Conservation (phyloP, 64 coral and sea anemone genomes). For the Montipora efflorescens region DNA sequence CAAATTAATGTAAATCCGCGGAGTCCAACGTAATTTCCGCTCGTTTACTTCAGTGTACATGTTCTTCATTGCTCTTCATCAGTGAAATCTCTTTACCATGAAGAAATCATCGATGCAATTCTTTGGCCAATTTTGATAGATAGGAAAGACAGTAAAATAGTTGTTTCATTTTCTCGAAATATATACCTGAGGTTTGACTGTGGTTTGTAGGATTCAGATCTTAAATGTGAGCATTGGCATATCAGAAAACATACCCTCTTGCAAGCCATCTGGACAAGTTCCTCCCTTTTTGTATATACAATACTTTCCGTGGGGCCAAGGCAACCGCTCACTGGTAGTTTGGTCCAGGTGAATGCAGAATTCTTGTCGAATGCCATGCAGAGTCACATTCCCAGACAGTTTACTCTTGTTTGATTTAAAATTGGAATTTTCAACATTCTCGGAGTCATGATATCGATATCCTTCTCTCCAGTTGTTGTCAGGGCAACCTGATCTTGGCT, state of each 20-base stretch:
- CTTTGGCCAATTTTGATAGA: too few relatives aligned
- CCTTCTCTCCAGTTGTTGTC: constrained; percentile 77
- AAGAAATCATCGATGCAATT: too few relatives aligned
- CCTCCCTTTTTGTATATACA: constrained; percentile 84
- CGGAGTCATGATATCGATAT: constrained; percentile 90
- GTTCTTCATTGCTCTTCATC: too few relatives aligned
- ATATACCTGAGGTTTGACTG: too few relatives aligned
- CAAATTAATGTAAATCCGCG: too few relatives aligned
- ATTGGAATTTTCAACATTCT: constrained; percentile 83
- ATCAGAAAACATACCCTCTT: constrained; percentile 45
- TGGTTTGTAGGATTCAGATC: too few relatives aligned
- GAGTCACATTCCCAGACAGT: constrained; percentile 70
- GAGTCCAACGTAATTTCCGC: too few relatives aligned
- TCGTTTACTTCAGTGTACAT: not conserved
- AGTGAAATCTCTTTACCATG: too few relatives aligned
- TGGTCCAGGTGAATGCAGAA: constrained; percentile 71
- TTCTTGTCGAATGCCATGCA: constrained; percentile 84
- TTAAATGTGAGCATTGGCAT: too few relatives aligned
- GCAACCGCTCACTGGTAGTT: not conserved
- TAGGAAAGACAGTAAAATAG: too few relatives aligned
- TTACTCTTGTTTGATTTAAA: constrained; percentile 77
- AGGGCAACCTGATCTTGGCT: constrained; percentile 80
- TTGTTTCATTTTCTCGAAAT: too few relatives aligned
- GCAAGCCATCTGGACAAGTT: constrained; percentile 70
- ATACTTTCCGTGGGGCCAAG: constrained; percentile 85